Base-by-base conservation (phyloP, 53 echinoderm and acorn worm species). In the Luidia sarsii region DNA sequence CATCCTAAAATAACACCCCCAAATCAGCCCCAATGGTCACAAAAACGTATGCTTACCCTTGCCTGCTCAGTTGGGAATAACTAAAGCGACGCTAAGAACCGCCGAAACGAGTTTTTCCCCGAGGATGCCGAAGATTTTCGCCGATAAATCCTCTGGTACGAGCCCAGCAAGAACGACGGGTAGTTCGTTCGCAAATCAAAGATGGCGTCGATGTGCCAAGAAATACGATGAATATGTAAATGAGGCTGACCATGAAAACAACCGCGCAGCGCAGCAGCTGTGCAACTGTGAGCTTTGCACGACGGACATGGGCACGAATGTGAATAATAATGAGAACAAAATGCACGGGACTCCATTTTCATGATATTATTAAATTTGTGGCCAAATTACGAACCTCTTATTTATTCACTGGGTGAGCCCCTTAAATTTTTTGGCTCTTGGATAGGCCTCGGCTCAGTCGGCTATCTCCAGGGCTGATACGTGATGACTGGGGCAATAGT, bases 31-130 rank as follows among this genome's bases (percentile, higher is more conserved):
- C 39, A 2, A 22, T 2, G 25, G 8, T 33, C 4, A 16, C 4
- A 4, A 4, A 55, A 60, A 22, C 36, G 25, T 16, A 0, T 8
- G 75, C 85, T 85, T 75, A 85, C 85, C 85, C 85, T 85, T 85
- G 85, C 85, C 75, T 74, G 85, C 62, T 74, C 64, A 48, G 49
- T 72, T 85, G 85, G 85, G 85, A 74, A 64, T 63, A 50, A 64
- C 54, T 73, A 85, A 51, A 64, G 75, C 48, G 73, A 64, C 64
- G 51, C 34, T 49, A 51, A 33, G 14, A 65, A 62, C 46, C 48
- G 62, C 85, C 37, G 18, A 19, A 39, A 38, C 34, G 29, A 41
- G 25, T 2, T 39, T 68, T 54, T 55, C 56, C 57, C 23, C 43
- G 53, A 43, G 56, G 82, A 82, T 82, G 67, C 41, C 82, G 43